Base-by-base conservation (phyloP, 2,113 vertebrate species). In the Coptodon bakossiorum region DNA sequence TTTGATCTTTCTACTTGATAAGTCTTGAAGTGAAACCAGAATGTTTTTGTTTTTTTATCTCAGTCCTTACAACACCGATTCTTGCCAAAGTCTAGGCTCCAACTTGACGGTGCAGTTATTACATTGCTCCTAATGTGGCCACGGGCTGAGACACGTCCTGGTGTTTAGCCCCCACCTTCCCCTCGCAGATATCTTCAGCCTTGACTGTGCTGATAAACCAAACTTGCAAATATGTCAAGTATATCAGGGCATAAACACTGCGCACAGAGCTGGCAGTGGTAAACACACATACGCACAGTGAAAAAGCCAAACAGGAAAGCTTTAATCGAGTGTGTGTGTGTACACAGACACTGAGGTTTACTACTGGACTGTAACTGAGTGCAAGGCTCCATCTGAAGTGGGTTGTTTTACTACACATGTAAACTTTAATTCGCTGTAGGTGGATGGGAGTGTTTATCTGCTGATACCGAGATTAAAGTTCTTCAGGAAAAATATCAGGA, bases 271-370 rank as follows among this genome's bases (percentile, higher is more conserved):
- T 71, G 78, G 59, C 61, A 34, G 10, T 29, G 63, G 59, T 68
- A 54, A 36, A 81, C 78, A 56, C 34, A 78, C 66, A 16, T 29
- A 1, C 6, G 11, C 19, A 53, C 45, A 34, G 68, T 38, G 59
- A 24, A 68, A 84, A 89, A 81, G 31, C 9, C 86, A 95, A 96
- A 95, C 94, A 95, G 93, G 92, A 95, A 94, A 86, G 82, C 48
- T 88, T 86, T 89, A 78, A 87, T 94, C 27, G 6, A 83, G 80
- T 76, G 43, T 53, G 84, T 95, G 68, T 89, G 84, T 95, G 71
- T 88, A 81, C 83, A 90, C 73, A 86, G 86, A 88, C 84, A 34
- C 82, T 48, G 24, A 86, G 50, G 8, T 76, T 88, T 31, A 56
- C 52, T 59, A 11, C 73, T 50, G 85, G 38, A 81, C 34, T 19